Evolutionary conservation across 2,797 vertebrate species (phyloP), one percentile per base, ranked within the genome.

Genomic region (Rhynchotus rufescens): DNA sequence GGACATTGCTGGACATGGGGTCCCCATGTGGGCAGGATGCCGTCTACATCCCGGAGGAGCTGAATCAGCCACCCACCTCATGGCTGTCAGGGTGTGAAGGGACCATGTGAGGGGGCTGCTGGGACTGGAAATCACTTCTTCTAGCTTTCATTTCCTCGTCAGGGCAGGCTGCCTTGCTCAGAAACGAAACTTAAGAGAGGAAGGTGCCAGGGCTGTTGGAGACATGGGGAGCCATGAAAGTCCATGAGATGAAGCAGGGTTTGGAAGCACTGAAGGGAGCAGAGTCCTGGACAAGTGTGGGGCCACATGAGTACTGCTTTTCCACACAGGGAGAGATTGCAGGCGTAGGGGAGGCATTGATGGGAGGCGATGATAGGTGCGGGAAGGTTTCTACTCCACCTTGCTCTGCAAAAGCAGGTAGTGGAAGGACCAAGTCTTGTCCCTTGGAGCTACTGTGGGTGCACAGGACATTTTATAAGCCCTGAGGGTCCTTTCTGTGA

Each of bases 101-200:
- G 82, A 49, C 49, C 34, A 9, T 38, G 79, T 26, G 81, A 91
- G 47, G 73, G 66, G 67, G 87, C 4, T 85, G 92, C n/a, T 36
- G 34, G 44, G 19, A 10, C 61, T 92, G 75, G 89, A 84, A 71
- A 92, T 65, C 54, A 21, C 65, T 79, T 94, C 74, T 69, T 94
- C 74, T 69, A 81, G 92, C 88, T 97, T 94, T 95, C 92, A 78
- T 96, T 97, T 97, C 96, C 93, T 93, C 12, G 4, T 42, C 80
- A 78, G n/a, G 51, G 56, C 32, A 36, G 34, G 15, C 38, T 95
- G 86, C 83, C 36, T 79, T 13, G 38, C 67, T 95, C 86, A 95
- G 95, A 97, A 96, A 95, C 2, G 89, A 96, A 97, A 97, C 90
- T 60, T 7, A 32, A 32, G 36, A 77, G 56, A 79, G 68, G 86